Conservation (phyloP, 2,113 vertebrate genomes). For the Rhinoptilus africanus region DNA sequence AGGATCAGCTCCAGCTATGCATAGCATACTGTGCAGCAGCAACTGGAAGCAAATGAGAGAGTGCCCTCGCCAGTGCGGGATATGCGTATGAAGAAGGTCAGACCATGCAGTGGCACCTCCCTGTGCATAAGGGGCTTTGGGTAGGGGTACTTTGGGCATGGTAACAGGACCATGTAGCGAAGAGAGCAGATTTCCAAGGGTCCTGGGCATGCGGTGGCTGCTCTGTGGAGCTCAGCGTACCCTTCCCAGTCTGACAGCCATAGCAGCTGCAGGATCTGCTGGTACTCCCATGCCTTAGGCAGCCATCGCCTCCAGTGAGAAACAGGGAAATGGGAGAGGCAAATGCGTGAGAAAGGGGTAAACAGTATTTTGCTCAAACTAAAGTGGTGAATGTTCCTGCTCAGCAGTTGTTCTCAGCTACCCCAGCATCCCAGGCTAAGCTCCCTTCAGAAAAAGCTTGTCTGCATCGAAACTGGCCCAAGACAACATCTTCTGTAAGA, state of each 20-base stretch:
- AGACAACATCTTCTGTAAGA: neutral
- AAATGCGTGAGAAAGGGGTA: neutral
- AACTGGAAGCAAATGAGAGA: neutral
- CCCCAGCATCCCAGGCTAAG: neutral
- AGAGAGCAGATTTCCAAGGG: neutral
- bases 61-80: neutral
- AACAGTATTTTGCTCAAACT: slow-evolving; percentile 29
- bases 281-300: slow-evolving; percentile 20
- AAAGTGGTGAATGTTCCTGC: neutral
- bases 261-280: neutral
- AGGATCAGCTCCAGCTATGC: neutral
- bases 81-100: neutral
- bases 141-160: neutral
- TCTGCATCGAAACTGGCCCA: neutral
- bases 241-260: neutral
- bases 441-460: neutral
- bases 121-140: neutral
- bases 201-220: neutral
- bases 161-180: neutral
- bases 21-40: neutral
- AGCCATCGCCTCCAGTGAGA: neutral
- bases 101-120: neutral
- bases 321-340: slow-evolving; percentile 20
- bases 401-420: slow-evolving; percentile 13
- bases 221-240: neutral